phyloP scores from a whole-genome alignment of 2,888 invertebrate genomes.

The Eucera pruinosa region DNA sequence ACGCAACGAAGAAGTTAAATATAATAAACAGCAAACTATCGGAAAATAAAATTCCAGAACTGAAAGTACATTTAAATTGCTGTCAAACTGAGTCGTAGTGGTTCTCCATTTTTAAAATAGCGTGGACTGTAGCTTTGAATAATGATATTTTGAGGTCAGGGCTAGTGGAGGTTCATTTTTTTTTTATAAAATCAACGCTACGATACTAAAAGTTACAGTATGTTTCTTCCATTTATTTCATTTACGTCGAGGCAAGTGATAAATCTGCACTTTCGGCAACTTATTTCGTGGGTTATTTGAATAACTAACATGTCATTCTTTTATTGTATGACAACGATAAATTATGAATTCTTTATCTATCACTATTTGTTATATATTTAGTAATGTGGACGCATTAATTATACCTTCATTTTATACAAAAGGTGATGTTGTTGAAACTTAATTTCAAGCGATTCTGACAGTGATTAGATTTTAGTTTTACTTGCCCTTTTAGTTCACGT shows the following conservation, averaged over 20 bases:
- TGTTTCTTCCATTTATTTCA: background rate
- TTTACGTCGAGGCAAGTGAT: background rate
- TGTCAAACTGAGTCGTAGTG: no score
- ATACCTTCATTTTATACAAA: background rate
- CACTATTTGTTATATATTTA: background rate
- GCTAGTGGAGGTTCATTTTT: background rate
- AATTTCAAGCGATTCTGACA: no score
- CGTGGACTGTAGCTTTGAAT: background rate
- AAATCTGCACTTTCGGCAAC: background rate
- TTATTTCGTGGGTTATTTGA: background rate
- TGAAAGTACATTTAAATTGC: no score
- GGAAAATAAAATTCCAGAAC: no score
- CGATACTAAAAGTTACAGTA: background rate
- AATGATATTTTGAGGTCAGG: background rate
- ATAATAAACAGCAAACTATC: no score
- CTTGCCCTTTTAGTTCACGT: no score
- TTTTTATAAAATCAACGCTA: background rate
- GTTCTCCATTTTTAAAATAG: background rate
- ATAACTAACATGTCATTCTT: background rate
- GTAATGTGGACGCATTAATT: background rate
- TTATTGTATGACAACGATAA: no score
- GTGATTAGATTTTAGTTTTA: no score
- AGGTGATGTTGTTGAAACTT: no score
- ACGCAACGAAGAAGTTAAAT: no score
- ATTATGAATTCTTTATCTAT: background rate